These are phyloP conservation scores for Zygaena filipendulae DNA, from an alignment of 2,888 invertebrate species.

Conservation along the genomic window DNA sequence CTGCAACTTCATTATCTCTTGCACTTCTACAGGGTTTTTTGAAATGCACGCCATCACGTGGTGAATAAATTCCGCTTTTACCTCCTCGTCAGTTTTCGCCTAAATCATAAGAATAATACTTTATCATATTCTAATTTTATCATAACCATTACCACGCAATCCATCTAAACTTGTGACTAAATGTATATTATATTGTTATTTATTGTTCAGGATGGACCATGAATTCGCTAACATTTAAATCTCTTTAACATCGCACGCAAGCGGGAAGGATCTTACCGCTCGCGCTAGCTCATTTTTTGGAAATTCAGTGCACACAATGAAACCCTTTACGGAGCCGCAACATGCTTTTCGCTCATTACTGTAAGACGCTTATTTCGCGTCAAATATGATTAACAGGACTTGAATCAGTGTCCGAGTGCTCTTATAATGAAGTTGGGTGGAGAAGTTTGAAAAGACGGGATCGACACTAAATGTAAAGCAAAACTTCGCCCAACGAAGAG, in stretches of 20 bases:
- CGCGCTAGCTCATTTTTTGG: neutral
- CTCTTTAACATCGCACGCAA: neutral
- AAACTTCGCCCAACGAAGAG: conserved; percentile 4
- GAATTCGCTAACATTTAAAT: conserved; percentile 11
- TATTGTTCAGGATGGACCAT: conserved; percentile 12
- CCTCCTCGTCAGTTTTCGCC: conserved; percentile 39
- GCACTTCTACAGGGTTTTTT: conserved; percentile 34
- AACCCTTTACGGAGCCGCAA: neutral
- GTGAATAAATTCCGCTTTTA: conserved; percentile 34
- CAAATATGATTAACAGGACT: conserved; percentile 5
- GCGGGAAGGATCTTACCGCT: too few species aligned
- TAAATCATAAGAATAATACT: conserved; percentile 13
- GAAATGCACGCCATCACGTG: conserved; percentile 35
- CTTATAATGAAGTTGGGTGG: conserved; percentile 8
- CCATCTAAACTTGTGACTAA: too few species aligned
- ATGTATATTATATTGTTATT: too few species aligned
- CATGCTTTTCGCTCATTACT: conserved; percentile 5
- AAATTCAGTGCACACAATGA: neutral
- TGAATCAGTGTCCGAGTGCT: conserved; percentile 7
- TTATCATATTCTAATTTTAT: too few species aligned
- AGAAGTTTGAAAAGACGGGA: conserved; percentile 11
- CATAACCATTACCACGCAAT: too few species aligned
- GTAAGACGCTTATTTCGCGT: conserved; percentile 9
- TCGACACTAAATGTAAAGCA: conserved; percentile 10
- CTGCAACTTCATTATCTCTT: conserved; percentile 34